Evolutionary conservation across 1,140 invertebrate species (phyloP).

Genomic region (Hirudo medicinalis): DNA sequence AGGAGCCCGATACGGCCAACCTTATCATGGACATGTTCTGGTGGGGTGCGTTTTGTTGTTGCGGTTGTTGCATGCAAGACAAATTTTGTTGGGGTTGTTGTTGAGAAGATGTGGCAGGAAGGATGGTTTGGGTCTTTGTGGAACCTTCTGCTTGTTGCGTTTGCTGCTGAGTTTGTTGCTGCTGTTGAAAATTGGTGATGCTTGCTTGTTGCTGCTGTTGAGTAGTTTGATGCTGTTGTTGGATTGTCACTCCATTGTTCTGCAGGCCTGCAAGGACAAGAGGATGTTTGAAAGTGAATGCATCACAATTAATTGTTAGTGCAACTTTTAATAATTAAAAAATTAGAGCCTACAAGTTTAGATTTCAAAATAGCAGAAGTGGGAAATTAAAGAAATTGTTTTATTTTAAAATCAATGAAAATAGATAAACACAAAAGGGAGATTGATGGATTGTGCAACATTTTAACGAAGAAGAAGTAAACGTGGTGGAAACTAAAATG

Average conservation of each 20-base stretch:
- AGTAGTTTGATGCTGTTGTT: background rate
- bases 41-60: background rate
- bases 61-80: too few species aligned
- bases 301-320: background rate
- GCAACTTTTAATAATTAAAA: background rate
- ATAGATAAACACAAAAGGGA: background rate
- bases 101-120: background rate
- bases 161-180: background rate
- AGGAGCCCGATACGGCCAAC: background rate
- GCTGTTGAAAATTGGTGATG: constrained; percentile 1
- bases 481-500: too few species aligned
- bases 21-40: too few species aligned
- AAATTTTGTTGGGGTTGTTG: background rate
- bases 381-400: too few species aligned
- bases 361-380: background rate
- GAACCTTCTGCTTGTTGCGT: background rate
- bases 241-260: constrained; percentile 4
- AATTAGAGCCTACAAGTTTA: background rate
- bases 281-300: background rate
- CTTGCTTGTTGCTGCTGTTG: constrained; percentile 1
- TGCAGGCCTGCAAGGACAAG: background rate
- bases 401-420: background rate
- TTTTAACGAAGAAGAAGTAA: too few species aligned
- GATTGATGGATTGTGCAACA: background rate
- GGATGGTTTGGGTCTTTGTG: background rate